These are phyloP conservation scores for Strigamia maritima DNA, from an alignment of 2,888 invertebrate genomes.

Conservation along the genomic window DNA sequence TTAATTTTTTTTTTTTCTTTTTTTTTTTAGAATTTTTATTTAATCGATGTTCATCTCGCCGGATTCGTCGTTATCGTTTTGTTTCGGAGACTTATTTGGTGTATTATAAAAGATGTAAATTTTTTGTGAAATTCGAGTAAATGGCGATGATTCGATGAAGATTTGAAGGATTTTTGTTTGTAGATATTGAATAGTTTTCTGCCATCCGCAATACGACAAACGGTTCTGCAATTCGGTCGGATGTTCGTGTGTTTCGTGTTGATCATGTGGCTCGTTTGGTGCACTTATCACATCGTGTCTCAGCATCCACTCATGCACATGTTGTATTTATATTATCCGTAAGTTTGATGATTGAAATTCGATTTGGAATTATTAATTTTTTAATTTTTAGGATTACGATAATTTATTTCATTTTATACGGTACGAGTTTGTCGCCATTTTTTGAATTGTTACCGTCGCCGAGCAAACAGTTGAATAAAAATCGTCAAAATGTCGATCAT, in stretches of 20 bases:
- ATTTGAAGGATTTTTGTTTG: neutral
- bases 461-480: constrained; percentile 43
- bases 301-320: constrained; percentile 74
- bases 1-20: too few relatives aligned
- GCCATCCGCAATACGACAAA: neutral
- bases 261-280: constrained; percentile 46
- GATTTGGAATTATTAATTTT: neutral
- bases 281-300: constrained; percentile 65
- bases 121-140: neutral
- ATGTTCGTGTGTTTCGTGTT: constrained; percentile 45
- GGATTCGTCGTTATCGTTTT: constrained; percentile 78
- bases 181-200: neutral
- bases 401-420: constrained; percentile 77
- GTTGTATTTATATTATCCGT: constrained; percentile 86
- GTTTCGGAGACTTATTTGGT: constrained; percentile 70
- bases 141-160: too few relatives aligned
- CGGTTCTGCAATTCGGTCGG: constrained; percentile 43
- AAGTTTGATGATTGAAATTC: constrained; percentile 55
- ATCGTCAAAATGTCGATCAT: constrained; percentile 40
- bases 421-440: constrained; percentile 71
- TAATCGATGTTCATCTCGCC: constrained; percentile 85
- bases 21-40: constrained; percentile 75
- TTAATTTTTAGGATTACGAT: constrained; percentile 59
- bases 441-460: constrained; percentile 60
- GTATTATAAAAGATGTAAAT: constrained; percentile 55